Evolutionary conservation across 37 sponge, comb jelly and placozoan species (phyloP), one percentile per base, ranked within the genome.

Genomic region (Trichoplax adhaerens): DNA sequence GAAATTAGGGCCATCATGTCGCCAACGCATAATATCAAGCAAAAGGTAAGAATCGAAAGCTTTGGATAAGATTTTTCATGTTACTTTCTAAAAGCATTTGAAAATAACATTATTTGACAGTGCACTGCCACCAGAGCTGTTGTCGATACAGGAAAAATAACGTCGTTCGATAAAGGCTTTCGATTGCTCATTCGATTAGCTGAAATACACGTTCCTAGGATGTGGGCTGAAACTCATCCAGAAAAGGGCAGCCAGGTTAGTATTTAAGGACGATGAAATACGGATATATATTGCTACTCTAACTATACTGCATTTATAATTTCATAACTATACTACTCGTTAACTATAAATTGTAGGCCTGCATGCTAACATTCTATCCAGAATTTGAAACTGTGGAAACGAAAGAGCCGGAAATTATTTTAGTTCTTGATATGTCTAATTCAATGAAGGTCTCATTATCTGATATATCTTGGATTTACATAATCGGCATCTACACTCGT

Each of bases 311-410:
- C 46, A 10, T 7, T 47, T 10, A 60, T 12, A 8, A 12, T 60
- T 60, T 60, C 62, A 12, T 60, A 12, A 8, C 8, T 60, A 12
- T n/a, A 12, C 62, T 60, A 12, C 62, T 60, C 62, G 12, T 60
- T 12, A 12, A 12, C 62, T n/a, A 12, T 60, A 12, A 8, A 12
- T 12, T n/a, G 1, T 56, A 96, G 87, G 98, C 98, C 2, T 91
- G 92, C 55, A 96, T 96, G 98, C 83, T 96, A 73, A 91, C 98
- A 0, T 96, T 96, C 84, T 96, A 91, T 73, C 98, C 98, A 8
- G 97, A 95, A 70, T 86, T 95, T 65, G 88, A 90, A 63, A 87
- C 77, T 48, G 88, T 85, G 53, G 51, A 48, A 1, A 79, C 79
- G 5, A 56, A 77, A 1, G 79, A 79, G 58, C 82, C 80, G 77